Evolutionary conservation across 2,797 vertebrate species (phyloP), one percentile per base, ranked within the genome.

Genomic region (Phoebastria nigripes): DNA sequence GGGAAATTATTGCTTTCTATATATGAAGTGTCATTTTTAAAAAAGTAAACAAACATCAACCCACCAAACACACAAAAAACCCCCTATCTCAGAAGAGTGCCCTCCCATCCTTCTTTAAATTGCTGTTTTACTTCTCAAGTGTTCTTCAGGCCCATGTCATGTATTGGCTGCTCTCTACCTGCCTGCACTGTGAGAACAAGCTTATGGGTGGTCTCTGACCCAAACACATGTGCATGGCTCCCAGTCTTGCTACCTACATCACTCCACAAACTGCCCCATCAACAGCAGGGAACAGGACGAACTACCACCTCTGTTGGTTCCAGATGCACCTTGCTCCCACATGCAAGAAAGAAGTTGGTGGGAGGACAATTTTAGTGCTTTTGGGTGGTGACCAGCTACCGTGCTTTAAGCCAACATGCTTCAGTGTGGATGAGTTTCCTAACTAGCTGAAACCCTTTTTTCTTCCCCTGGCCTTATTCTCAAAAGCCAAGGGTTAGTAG

Each of bases 221-320:
- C 7, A 12, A 56, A 33, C 3, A 7, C 5, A 9, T 2, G 9
- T 41, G 17, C 0, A 1, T 11, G 31, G 29, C 28, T 83, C 39
- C 55, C 42, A 14, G 29, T 46, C 24, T 35, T 37, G 35, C 35
- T 76, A 29, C 62, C 15, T 61, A 13, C 8, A 11, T 41, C 0
- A 1, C 62, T 59, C 25, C 26, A 12, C 20, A 35, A 16, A 11
- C 47, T 12, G 6, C 65, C 15, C 19, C 0, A 0, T 37, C 35
- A 1, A 4, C 49, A 74, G 28, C 44, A 44, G 42, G 24, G 33
- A 35, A 10, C 8, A 15, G 41, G 37, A 29, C 15, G 29, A 44
- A 3, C 10, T 26, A 6, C 21, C 29, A 4, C 14, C 44, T 42
- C 80, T 33, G 29, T 24, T 61, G 35, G 29, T 41, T 65, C 46